Evolutionary conservation across 2,797 vertebrate genomes (phyloP), one percentile per base, ranked within the genome.

Genomic region (Hyperoplus immaculatus): DNA sequence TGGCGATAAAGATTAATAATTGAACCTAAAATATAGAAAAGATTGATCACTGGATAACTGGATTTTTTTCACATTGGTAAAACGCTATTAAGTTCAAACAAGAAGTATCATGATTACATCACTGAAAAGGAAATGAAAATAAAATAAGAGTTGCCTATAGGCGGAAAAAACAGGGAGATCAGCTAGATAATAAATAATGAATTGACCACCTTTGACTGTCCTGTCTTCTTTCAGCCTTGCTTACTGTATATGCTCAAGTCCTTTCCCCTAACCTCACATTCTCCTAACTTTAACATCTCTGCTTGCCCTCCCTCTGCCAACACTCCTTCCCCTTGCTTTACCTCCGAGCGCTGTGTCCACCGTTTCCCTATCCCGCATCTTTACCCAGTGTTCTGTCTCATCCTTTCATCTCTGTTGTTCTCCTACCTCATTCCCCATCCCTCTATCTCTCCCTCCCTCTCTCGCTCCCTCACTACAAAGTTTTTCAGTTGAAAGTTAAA

Each of bases 381-480:
- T 75, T 69, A 46, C 69, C 15, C 41, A 43, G 61, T 86, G 80
- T 84, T 86, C 83, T 87, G 77, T 85, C 88, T 91, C 80, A 78
- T 87, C 83, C 83, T 75, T 87, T 91, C 85, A 87, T 88, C 82
- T 85, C 78, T 88, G 81, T 88, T 87, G 62, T 75, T 83, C 80
- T 78, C 78, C 77, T 67, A 62, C 77, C 72, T 74, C 72, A 9
- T 39, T 60, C 77, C 38, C 56, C 51, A 13, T 70, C 64, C 54
- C 38, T 51, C 46, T 21, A 46, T 47, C 38, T 46, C 46, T 49
- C 56, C 54, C 46, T 47, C 54, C 54, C 65, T 74, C 79, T 75
- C 72, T 13, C 5, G 46, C 71, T 79, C 72, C 75, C 77, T 79
- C 68, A 53, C 29, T 29, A 87, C 59, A 81, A 90, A 90, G 81